Evolutionary conservation across 92 coral and sea anemone species (phyloP).

Genomic region (Ricordea florida): DNA sequence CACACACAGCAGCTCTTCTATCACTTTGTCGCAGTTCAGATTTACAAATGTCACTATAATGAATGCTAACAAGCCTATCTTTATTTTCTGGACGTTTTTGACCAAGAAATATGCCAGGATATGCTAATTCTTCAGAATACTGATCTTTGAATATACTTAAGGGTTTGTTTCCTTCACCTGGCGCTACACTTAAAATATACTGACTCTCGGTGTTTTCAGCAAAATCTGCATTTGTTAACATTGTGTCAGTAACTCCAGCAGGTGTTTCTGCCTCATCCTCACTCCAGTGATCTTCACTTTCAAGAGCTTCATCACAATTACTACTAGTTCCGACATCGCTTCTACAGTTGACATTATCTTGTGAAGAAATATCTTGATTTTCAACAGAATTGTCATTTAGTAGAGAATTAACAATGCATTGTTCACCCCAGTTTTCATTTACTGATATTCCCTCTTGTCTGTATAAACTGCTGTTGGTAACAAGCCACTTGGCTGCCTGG

Average conservation of each 20-base stretch:
- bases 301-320: no score
- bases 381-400: no score
- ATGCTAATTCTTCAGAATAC: conserved; percentile 61
- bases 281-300: conserved; percentile 22
- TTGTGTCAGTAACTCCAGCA: conserved; percentile 41
- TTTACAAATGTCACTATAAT: conserved; percentile 37
- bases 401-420: no score
- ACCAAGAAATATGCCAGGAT: conserved; percentile 59
- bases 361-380: no score
- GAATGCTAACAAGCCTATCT: no score
- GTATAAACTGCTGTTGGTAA: no score
- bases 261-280: conserved; percentile 50
- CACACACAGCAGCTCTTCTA: not conserved
- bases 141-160: conserved; percentile 49
- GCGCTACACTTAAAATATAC: conserved; percentile 23
- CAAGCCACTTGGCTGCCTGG: no score
- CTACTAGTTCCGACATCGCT: no score
- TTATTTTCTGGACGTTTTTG: conserved; percentile 55
- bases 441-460: no score
- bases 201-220: conserved; percentile 24
- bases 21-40: not conserved
- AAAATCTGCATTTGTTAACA: conserved; percentile 32
- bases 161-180: conserved; percentile 45
- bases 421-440: no score
- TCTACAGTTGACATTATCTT: no score